These are phyloP conservation scores for Trichomalopsis sarcophagae DNA, from an alignment of 1,140 invertebrate species.

Conservation along the genomic window DNA sequence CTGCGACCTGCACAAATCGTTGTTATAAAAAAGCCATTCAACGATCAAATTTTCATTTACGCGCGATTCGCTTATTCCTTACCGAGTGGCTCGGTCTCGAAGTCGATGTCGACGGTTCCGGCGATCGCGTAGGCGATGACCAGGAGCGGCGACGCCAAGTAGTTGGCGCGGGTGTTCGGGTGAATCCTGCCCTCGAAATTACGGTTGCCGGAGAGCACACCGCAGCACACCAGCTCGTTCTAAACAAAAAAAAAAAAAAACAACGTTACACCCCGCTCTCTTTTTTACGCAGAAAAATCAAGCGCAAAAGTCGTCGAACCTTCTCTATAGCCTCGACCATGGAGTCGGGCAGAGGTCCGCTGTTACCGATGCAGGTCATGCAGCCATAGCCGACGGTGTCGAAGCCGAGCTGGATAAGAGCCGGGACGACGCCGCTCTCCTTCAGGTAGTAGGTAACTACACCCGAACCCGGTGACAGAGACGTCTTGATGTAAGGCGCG, in stretches of 20 bases:
- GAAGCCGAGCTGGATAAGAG: slow-evolving; percentile 92
- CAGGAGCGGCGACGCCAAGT: slow-evolving; percentile 94
- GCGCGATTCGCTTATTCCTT: slow-evolving; percentile 57
- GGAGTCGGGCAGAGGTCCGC: slow-evolving; percentile 93
- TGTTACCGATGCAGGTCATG: slow-evolving; percentile 99
- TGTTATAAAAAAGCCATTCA: neutral
- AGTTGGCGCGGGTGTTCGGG: slow-evolving; percentile 96
- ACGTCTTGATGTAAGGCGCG: slow-evolving; percentile 96
- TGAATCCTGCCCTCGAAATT: slow-evolving; percentile 99
- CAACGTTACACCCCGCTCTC: too few relatives aligned
- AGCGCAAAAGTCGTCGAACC: slow-evolving; percentile 71
- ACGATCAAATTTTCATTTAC: neutral
- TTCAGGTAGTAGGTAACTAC: slow-evolving; percentile 97
- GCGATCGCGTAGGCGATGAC: slow-evolving; percentile 98
- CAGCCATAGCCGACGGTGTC: slow-evolving; percentile 97
- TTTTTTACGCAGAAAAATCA: too few relatives aligned
- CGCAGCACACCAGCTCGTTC: slow-evolving; percentile 95
- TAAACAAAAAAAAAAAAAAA: slow-evolving; percentile 61
- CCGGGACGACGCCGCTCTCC: slow-evolving; percentile 91
- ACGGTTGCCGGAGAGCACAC: slow-evolving; percentile 96
- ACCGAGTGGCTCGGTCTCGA: slow-evolving; percentile 92
- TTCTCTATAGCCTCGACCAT: slow-evolving; percentile 96
- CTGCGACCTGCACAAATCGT: slow-evolving; percentile 77
- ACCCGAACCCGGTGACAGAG: slow-evolving; percentile 95
- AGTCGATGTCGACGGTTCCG: slow-evolving; percentile 95